Base-by-base conservation (phyloP, 2,888 invertebrate genomes). In the Pinctada fucata region DNA sequence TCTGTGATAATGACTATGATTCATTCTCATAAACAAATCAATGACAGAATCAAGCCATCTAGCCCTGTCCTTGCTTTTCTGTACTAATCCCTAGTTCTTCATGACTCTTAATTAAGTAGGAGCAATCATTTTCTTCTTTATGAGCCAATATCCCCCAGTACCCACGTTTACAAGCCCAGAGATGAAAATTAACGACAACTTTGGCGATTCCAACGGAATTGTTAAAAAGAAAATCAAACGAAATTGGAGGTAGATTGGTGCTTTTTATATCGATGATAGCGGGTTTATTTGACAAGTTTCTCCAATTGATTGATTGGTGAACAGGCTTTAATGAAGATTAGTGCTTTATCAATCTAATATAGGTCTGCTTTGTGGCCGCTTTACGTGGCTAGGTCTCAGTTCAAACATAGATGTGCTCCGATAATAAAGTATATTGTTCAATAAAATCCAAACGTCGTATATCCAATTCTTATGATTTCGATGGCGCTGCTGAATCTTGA, bases 191-290 rank as follows among this genome's bases (percentile, higher is more conserved):
- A 58, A 58, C 58, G 58, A 58, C 58, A 58, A 13, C 58, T 58
- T 58, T 58, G 58, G 58, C 58, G 58, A 10, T 58, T 58, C 1
- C 13, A 58, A 10, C 58, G 58, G 58, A 58, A 58, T 13, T 58
- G 31, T 58, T 10, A 58, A 58, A 58, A 58, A 58, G 58, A 58
- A 58, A 58, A 58, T 58, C 58, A 58, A 58, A 6, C 58, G 13
- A 58, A 58, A 58, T 58, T 58, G 58, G 13, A 58, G 58, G 58
- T 58, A 58, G 58, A 58, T 58, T 58, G 13, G 58, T 58, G 58
- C 13, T 31, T 58, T 58, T 58, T 58, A 58, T 58, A 58, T 58
- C 58, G 58, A 58, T 58, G 58, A 13, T 58, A 13, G 6, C 1
- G 58, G 6, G 13, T 58, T 58, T 58, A 58, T 58, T 58, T 58